Conservation (phyloP, 2,797 vertebrate species). For the Apogon talboti region DNA sequence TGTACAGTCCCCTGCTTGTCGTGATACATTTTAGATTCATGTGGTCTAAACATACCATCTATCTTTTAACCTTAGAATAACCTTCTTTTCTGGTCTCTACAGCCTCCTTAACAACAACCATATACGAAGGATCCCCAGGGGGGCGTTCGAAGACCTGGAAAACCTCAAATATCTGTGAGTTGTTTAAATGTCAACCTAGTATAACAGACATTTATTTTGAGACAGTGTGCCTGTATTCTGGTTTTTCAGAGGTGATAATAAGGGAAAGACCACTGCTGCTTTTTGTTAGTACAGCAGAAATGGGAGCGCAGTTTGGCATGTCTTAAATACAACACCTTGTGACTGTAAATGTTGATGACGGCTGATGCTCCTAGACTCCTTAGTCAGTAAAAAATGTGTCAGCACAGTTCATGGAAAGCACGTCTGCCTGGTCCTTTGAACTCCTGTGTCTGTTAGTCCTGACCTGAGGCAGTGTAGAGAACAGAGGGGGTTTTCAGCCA, state of each 20-base stretch:
- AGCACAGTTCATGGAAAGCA: conserved; percentile 13
- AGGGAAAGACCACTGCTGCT: not conserved
- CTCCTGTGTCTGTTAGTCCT: conserved; percentile 63
- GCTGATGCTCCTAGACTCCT: conserved; percentile 18
- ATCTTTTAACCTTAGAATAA: conserved; percentile 17
- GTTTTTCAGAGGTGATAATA: conserved; percentile 5
- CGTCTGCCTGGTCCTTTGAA: conserved; percentile 57
- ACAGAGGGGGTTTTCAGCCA: conserved; percentile 24
- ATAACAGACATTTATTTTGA: conserved; percentile 14
- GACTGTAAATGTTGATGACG: conserved; percentile 10
- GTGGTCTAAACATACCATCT: not conserved
- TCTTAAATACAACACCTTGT: not conserved
- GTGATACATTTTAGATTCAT: not conserved
- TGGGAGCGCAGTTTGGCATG: conserved; percentile 3
- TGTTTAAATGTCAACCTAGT: conserved; percentile 29
- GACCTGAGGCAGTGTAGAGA: conserved; percentile 48
- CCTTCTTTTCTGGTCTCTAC: conserved; percentile 45
- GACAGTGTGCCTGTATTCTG: conserved; percentile 1
- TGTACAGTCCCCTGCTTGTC: not conserved
- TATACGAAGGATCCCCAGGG: conserved; percentile 92
- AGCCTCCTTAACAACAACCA: conserved; percentile 99
- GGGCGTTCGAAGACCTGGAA: conserved; percentile 96
- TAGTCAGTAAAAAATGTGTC: conserved; percentile 26
- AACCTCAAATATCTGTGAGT: conserved; percentile 99
- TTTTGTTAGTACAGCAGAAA: conserved; percentile 16